Base-by-base conservation (phyloP, 1,140 invertebrate species). In the Heliconius hermathena region DNA sequence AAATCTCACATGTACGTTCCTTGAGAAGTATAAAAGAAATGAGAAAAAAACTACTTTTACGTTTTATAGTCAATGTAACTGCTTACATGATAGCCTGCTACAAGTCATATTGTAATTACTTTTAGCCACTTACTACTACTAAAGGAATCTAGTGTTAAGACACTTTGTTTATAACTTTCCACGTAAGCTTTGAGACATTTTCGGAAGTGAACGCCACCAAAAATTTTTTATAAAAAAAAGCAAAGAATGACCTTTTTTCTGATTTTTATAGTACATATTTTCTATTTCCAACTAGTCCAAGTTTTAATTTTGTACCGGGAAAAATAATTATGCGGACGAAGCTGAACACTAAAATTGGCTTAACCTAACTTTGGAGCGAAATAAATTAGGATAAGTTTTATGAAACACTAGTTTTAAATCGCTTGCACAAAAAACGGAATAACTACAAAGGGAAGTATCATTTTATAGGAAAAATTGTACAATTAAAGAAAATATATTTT, bases 241-340 rank as follows among this genome's bases (percentile, higher is more conserved):
- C 49, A 52, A 20, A 20, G 6, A 20, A 52, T 20, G 18, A 0
- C 18, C 16, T 8, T 52, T 52, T 66, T 22, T 1, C 60, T 66
- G 26, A 8, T 66, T 66, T 66, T n/a, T 66, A 4, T 22, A 26
- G 60, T 22, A 66, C 22, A 66, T 66, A 66, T 29, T 66, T 66
- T 66, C 60, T 66, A 66, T 29, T 66, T 16, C 9, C 3, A 66
- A 66, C 22, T 6, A 13, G 26, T 66, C 29, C 11, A 66, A 66
- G 60, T 66, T 29, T 66, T 66, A 66, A 29, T 66, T 66, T 66
- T 66, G 22, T 66, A 66, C 54, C 54, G 54, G 54, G 60, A 66
- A 66, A 66, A 66, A 66, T 66, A 66, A 66, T 66, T 66, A 66
- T 66, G 60, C 26, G 60, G 60, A 66, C 60, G 60, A 66, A 66